Percentiles rank a stretch among this genome's conserved stretches.
phyloP scores from a whole-genome alignment of 2,113 vertebrate species.

The Ia io region DNA sequence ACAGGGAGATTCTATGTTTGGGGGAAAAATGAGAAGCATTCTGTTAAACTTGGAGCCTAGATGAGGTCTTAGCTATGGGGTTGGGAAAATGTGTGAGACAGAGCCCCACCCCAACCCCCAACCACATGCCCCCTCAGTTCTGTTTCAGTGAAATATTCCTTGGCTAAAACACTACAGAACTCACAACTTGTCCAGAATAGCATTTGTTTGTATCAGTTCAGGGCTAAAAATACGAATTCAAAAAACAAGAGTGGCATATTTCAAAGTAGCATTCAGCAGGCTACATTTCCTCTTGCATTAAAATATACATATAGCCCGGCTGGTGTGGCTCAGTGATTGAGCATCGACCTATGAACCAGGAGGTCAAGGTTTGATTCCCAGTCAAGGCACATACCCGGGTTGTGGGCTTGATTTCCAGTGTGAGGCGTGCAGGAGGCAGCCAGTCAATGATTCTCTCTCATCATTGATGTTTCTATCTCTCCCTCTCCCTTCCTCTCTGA shows the following conservation, averaged over 20 bases:
- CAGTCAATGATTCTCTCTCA: too few species aligned
- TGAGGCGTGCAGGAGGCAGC: too few species aligned
- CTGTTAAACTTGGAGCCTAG: not conserved
- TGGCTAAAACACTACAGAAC: not conserved
- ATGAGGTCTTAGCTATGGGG: not conserved
- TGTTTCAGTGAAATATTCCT: not conserved
- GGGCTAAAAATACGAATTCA: constrained; percentile 56
- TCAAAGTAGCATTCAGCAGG: constrained; percentile 23
- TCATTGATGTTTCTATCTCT: too few species aligned
- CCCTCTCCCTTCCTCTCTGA: too few species aligned
- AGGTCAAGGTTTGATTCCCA: too few species aligned
- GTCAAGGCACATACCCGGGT: too few species aligned
- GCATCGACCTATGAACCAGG: too few species aligned
- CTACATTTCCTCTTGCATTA: constrained; percentile 35
- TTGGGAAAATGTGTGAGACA: not conserved
- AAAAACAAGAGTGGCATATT: not conserved
- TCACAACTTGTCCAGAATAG: not conserved
- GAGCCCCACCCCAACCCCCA: not conserved
- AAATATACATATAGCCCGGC: not conserved
- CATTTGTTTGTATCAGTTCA: constrained; percentile 18
- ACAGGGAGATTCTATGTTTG: not conserved
- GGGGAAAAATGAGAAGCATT: not conserved
- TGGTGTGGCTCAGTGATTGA: too few species aligned
- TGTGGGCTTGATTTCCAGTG: too few species aligned
- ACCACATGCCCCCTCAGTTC: not conserved